These are phyloP conservation scores for Xyrauchen texanus DNA, from an alignment of 2,113 vertebrate species.

Conservation along the genomic window DNA sequence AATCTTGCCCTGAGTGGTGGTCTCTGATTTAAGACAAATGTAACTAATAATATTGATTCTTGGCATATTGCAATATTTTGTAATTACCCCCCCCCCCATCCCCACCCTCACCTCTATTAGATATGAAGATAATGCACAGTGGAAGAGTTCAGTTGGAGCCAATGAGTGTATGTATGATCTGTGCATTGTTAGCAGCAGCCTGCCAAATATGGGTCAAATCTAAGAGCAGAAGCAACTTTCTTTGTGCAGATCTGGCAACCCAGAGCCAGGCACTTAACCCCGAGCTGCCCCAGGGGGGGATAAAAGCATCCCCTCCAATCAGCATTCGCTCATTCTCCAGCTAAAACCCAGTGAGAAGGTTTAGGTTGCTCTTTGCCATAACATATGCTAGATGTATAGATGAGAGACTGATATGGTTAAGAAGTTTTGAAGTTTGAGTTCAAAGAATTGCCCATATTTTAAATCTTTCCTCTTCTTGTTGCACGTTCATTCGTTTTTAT, in stretches of 20 bases:
- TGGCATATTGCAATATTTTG: no score
- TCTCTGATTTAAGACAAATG: no score
- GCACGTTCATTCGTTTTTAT: background rate
- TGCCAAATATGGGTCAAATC: slow-evolving; percentile 15
- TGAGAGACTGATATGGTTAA: background rate
- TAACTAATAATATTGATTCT: no score
- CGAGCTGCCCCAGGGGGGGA: background rate
- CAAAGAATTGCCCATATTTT: background rate
- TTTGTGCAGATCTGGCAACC: slow-evolving; percentile 24
- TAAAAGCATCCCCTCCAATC: background rate
- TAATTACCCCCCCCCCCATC: no score
- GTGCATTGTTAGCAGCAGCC: background rate
- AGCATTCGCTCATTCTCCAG: background rate
- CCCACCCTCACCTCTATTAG: no score
- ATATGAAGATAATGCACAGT: no score
- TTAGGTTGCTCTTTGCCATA: slow-evolving; percentile 1
- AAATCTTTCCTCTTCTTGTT: background rate
- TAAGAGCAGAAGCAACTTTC: background rate
- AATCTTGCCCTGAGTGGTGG: no score
- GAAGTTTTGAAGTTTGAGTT: background rate
- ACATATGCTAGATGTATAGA: slow-evolving; percentile 8
- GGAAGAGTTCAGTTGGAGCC: no score
- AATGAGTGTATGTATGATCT: no score
- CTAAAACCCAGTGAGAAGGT: background rate
- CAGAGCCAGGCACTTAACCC: slow-evolving; percentile 8